Evolutionary conservation across 37 sponge, comb jelly and placozoan genomes (phyloP).

Genomic region (Halichondria panicea): DNA sequence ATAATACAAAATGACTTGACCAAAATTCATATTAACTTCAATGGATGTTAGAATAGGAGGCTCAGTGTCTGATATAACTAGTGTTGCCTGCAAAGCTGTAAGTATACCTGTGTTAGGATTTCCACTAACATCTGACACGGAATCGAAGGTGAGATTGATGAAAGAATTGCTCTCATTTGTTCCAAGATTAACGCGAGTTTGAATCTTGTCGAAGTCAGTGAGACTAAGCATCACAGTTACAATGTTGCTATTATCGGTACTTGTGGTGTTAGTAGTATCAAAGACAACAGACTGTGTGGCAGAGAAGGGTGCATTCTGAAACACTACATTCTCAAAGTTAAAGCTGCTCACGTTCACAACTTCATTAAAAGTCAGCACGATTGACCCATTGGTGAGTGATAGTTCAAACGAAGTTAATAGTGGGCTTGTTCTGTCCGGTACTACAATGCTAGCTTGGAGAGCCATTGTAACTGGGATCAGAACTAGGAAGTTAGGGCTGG

Average conservation of each 20-base stretch:
- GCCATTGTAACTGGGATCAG: constrained; percentile 26
- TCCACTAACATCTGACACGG: constrained; percentile 67
- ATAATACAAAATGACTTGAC: constrained; percentile 63
- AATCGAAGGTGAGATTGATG: constrained; percentile 42
- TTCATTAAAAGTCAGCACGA: constrained; percentile 72
- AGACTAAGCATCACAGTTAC: constrained; percentile 34
- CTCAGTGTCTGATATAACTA: constrained; percentile 35
- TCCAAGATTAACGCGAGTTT: constrained; percentile 26
- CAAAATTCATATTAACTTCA: constrained; percentile 59
- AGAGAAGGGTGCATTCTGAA: constrained; percentile 54
- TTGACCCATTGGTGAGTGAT: constrained; percentile 33
- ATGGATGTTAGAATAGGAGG: constrained; percentile 26
- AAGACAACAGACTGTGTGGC: constrained; percentile 29
- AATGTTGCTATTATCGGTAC: neutral
- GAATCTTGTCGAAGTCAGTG: constrained; percentile 60
- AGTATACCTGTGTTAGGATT: constrained; percentile 51
- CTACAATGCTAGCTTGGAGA: constrained; percentile 31
- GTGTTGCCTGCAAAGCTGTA: constrained; percentile 34
- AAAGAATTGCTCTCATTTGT: constrained; percentile 37
- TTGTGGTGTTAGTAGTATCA: constrained; percentile 7
- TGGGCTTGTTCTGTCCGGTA: constrained; percentile 72
- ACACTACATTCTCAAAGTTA: constrained; percentile 25
- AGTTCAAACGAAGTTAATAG: constrained; percentile 54
- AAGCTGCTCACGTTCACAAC: constrained; percentile 61
- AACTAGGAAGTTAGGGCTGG: constrained; percentile 23